phyloP scores from a whole-genome alignment of 2,888 invertebrate genomes.

The Dyspetes luteomarginatus region DNA sequence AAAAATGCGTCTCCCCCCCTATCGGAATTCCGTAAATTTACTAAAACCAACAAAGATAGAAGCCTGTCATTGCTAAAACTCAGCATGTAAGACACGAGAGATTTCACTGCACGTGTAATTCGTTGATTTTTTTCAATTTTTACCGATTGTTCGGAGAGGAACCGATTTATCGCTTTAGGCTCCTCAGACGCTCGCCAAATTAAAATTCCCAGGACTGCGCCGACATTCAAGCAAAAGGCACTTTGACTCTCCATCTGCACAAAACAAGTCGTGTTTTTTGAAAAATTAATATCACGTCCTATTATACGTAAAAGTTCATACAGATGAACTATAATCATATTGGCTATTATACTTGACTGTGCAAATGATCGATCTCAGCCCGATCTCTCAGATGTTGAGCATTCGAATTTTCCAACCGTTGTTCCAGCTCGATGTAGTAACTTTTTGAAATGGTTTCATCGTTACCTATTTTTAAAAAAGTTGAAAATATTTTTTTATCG shows the following conservation, averaged over 20 bases:
- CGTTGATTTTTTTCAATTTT: constrained; percentile 35
- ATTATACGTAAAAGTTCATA: constrained; percentile 15
- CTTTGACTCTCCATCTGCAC: constrained; percentile 77
- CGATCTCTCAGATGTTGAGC: constrained; percentile 45
- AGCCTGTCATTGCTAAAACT: not conserved
- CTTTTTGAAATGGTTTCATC: constrained; percentile 43
- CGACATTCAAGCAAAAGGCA: constrained; percentile 81
- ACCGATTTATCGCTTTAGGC: constrained; percentile 77
- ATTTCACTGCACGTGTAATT: not conserved
- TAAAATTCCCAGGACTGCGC: constrained; percentile 81
- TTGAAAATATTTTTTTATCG: not conserved
- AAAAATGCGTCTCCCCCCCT: not conserved
- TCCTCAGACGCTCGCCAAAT: constrained; percentile 81
- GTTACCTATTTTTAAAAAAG: not conserved
- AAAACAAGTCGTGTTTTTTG: not conserved
- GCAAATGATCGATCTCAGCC: constrained; percentile 72
- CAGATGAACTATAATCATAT: not conserved
- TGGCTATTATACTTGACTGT: constrained; percentile 71
- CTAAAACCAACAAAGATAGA: not conserved
- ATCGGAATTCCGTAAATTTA: not conserved
- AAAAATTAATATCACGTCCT: not conserved
- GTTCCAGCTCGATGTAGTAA: constrained; percentile 68
- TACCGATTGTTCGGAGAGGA: constrained; percentile 77
- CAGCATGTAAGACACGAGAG: not conserved
- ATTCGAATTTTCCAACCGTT: constrained; percentile 67